Evolutionary conservation across 2,888 invertebrate species (phyloP), one percentile per base, ranked within the genome.

Genomic region (Leptothorax acervorum): DNA sequence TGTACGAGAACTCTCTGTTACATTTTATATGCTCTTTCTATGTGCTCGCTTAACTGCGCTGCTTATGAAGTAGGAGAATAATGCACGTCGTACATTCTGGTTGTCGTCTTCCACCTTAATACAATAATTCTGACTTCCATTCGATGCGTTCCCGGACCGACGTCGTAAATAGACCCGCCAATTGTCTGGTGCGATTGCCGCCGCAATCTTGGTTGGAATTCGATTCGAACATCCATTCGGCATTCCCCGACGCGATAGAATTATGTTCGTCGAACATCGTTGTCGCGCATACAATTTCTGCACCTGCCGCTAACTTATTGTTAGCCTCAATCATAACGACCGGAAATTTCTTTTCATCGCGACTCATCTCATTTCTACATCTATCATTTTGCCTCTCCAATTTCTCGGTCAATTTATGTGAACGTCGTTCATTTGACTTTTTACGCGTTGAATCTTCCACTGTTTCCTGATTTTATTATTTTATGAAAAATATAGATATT

Each of bases 141-240:
- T 18, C 74, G 78, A 55, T 66, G 86, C 73, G 70, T 87, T 85
- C 79, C 62, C 45, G 71, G 62, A 39, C 65, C 82, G 62, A 39
- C 65, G 57, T 88, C 86, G 90, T 86, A 85, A 89, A 89, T 89
- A 88, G 85, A 79, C 35, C 60, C 57, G 57, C 75, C 86, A 65
- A 89, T 89, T 87, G 82, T 86, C 84, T 85, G 85, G 71, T 75
- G 76, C 65, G 53, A 35, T 48, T 60, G 66, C 70, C 78, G 70
- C 82, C 42, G 84, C 85, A 84, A 89, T 86, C 87, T 88, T 79
- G 60, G 48, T 48, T 79, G 85, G 74, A 87, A 86, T 83, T 85
- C 85, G 71, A 86, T 84, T 88, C 81, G 82, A 62, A 73, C 86
- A 78, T 84, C 73, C 81, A 68, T 79, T 57, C 75, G 35, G 35